phyloP scores from a whole-genome alignment of 2,113 vertebrate species.

The Syngnathus floridae region DNA sequence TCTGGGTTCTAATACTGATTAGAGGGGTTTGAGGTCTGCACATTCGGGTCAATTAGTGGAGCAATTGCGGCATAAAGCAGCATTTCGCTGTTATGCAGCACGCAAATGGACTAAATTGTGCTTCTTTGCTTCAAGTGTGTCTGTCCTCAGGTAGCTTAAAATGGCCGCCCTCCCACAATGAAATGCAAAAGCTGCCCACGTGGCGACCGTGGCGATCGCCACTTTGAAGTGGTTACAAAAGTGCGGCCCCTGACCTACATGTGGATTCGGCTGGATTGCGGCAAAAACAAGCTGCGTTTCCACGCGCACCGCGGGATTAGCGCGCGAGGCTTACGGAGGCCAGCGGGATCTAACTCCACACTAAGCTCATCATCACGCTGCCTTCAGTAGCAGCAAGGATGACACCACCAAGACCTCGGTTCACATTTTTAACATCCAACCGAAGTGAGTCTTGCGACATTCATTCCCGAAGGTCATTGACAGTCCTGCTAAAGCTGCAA shows the following conservation, averaged over 20 bases:
- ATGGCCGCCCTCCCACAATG: no score
- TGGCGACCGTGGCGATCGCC: neutral
- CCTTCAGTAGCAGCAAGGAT: conserved; percentile 31
- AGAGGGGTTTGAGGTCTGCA: no score
- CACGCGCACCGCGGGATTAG: conserved; percentile 38
- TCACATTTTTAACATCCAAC: conserved; percentile 8
- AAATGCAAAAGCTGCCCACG: no score
- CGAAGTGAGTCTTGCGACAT: conserved; percentile 13
- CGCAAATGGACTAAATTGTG: no score
- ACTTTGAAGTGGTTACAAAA: neutral
- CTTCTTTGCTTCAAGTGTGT: no score
- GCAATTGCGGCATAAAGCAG: neutral
- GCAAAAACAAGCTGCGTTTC: conserved; percentile 13
- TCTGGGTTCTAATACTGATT: neutral
- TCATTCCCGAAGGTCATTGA: conserved; percentile 39
- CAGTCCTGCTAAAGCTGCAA: neutral
- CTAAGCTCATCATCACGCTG: conserved; percentile 53
- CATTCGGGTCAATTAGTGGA: no score
- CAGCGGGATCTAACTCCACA: conserved; percentile 42
- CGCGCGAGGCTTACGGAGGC: conserved; percentile 13
- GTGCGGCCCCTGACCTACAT: neutral
- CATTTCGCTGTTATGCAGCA: neutral
- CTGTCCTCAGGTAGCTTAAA: no score
- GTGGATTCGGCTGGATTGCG: neutral
- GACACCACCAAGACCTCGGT: neutral